These are phyloP conservation scores for Labrus mixtus DNA, from an alignment of 2,113 vertebrate genomes.

Conservation along the genomic window DNA sequence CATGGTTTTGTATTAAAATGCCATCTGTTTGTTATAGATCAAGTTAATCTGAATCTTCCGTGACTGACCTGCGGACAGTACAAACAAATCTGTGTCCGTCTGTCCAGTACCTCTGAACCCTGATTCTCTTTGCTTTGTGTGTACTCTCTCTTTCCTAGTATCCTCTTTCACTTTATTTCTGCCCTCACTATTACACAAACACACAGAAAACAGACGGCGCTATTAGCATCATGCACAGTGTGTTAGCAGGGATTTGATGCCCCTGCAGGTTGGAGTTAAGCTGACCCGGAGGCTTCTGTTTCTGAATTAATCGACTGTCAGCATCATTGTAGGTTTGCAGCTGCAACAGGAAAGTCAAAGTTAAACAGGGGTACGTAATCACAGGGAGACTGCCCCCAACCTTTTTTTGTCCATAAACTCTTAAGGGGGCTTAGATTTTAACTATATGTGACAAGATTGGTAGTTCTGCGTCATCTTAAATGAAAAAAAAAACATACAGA, in stretches of 20 bases:
- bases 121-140: not conserved
- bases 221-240: slow-evolving; percentile 19
- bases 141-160: slow-evolving; percentile 3
- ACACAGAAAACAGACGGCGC: slow-evolving; percentile 10
- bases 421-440: not conserved
- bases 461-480: no score
- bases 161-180: not conserved
- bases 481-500: no score
- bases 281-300: slow-evolving; percentile 38
- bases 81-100: slow-evolving; percentile 26
- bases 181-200: not conserved
- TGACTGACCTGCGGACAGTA: slow-evolving; percentile 28
- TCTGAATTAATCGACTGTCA: slow-evolving; percentile 53
- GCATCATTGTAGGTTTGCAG: slow-evolving; percentile 8
- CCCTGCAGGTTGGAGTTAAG: slow-evolving; percentile 41
- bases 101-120: slow-evolving; percentile 1
- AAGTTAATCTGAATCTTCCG: slow-evolving; percentile 33
- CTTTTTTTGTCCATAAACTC: slow-evolving; percentile 25
- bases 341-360: slow-evolving; percentile 16
- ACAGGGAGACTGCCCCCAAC: not conserved
- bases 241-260: slow-evolving; percentile 49
- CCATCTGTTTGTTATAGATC: slow-evolving; percentile 54
- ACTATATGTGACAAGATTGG: not conserved
- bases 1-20: slow-evolving; percentile 31
- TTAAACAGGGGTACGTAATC: not conserved